Evolutionary conservation across 2,888 invertebrate species (phyloP).

Genomic region (Micoletzkya japonica): DNA sequence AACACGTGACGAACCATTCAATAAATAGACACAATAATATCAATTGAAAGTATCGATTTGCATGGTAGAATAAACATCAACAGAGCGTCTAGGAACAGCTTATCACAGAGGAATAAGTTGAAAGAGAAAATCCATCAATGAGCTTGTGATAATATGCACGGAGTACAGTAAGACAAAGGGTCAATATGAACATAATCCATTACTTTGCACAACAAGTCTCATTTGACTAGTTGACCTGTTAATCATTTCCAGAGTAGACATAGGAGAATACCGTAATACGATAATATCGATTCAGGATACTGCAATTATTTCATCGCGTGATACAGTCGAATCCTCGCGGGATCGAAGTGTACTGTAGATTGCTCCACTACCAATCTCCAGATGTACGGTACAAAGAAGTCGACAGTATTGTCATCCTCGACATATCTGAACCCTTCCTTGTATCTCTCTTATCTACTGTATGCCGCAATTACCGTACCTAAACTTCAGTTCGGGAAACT

Average conservation of each 20-base stretch:
- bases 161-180: not conserved
- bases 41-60: not conserved
- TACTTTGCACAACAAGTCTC: not conserved
- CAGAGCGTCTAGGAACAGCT: not conserved
- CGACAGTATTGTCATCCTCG: conserved; percentile 96
- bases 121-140: not conserved
- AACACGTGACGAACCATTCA: not conserved
- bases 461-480: conserved; percentile 65
- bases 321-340: conserved; percentile 64
- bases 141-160: conserved; percentile 1
- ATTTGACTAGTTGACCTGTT: too few species aligned
- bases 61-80: not conserved
- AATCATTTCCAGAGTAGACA: too few species aligned
- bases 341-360: conserved; percentile 70
- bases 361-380: conserved; percentile 75
- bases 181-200: not conserved
- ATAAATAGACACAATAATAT: not conserved
- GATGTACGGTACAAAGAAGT: conserved; percentile 98
- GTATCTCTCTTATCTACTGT: too few species aligned
- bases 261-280: too few species aligned
- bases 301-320: conserved; percentile 33
- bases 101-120: not conserved
- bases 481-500: conserved; percentile 97
- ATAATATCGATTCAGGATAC: not conserved
- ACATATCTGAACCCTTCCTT: conserved; percentile 86